A percentile compares a stretch with the other conserved stretches of the same genome.
Evolutionary conservation across 2,888 invertebrate genomes (phyloP).

Genomic region (Danaus chrysippus): DNA sequence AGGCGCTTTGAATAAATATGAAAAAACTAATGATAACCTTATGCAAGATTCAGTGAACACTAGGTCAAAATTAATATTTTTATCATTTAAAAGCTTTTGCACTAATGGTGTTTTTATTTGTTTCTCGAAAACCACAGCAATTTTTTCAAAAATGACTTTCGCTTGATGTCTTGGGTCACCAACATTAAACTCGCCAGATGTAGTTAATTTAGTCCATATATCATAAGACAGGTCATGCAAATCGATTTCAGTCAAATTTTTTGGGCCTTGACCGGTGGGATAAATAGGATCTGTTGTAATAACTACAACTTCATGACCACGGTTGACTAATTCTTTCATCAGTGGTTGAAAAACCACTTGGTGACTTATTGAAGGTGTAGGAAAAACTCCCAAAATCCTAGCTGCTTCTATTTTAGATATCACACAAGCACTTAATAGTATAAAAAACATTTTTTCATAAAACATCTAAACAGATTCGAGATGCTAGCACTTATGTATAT

Average conservation of each 20-base stretch:
- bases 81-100: conserved; percentile 20
- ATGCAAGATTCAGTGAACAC: conserved; percentile 39
- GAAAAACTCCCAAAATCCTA: conserved; percentile 41
- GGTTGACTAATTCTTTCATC: conserved; percentile 39
- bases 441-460: background rate
- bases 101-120: conserved; percentile 22
- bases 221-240: conserved; percentile 44
- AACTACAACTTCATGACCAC: conserved; percentile 42
- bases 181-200: conserved; percentile 8
- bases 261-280: conserved; percentile 35
- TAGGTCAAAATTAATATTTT: conserved; percentile 38
- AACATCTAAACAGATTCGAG: background rate
- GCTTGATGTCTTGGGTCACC: conserved; percentile 3
- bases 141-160: conserved; percentile 10
- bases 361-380: conserved; percentile 44
- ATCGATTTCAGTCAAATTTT: conserved; percentile 49
- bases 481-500: no score
- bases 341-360: conserved; percentile 42
- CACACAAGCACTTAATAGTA: background rate
- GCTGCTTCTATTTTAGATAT: conserved; percentile 29
- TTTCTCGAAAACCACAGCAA: conserved; percentile 20
- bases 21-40: conserved; percentile 32
- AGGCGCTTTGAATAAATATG: conserved; percentile 41
- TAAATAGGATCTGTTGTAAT: conserved; percentile 43
- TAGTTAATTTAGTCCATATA: conserved; percentile 9